Evolutionary conservation across 2,113 vertebrate genomes (phyloP).

Genomic region (Ariopsis seemanni): DNA sequence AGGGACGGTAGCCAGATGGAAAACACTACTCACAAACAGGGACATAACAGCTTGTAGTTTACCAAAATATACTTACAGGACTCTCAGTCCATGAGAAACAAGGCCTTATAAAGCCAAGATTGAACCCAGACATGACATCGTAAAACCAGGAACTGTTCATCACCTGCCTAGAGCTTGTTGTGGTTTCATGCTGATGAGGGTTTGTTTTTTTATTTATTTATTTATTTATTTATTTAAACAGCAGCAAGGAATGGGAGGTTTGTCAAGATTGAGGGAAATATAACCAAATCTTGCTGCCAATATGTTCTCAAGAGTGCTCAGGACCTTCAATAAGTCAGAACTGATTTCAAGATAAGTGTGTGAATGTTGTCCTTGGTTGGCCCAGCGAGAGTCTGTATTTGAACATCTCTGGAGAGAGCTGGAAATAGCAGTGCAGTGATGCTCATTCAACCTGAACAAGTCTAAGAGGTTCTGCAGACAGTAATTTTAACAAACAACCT

Average conservation of each 20-base stretch:
- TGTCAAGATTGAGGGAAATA: not conserved
- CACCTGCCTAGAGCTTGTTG: not conserved
- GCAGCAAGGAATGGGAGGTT: not conserved
- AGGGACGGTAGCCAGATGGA: not conserved
- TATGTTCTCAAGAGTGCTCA: not conserved
- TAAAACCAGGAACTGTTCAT: not conserved
- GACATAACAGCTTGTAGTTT: not conserved
- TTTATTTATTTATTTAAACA: not conserved
- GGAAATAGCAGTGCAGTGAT: not conserved
- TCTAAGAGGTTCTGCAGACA: not conserved
- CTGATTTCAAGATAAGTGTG: not conserved
- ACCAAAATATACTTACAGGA: not conserved
- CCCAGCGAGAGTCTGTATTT: not conserved
- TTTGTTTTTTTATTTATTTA: not conserved
- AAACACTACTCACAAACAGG: too few species aligned
- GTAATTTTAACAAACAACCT: not conserved
- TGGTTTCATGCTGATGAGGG: not conserved
- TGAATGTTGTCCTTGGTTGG: not conserved
- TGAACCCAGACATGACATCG: not conserved
- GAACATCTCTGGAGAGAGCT: not conserved
- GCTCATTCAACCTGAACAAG: not conserved
- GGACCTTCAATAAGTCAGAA: not conserved
- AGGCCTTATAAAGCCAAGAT: not conserved
- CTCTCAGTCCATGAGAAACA: not conserved
- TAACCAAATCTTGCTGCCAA: not conserved